Evolutionary conservation across 2,888 invertebrate species (phyloP).

Genomic region (Rhyacophila evoluta): DNA sequence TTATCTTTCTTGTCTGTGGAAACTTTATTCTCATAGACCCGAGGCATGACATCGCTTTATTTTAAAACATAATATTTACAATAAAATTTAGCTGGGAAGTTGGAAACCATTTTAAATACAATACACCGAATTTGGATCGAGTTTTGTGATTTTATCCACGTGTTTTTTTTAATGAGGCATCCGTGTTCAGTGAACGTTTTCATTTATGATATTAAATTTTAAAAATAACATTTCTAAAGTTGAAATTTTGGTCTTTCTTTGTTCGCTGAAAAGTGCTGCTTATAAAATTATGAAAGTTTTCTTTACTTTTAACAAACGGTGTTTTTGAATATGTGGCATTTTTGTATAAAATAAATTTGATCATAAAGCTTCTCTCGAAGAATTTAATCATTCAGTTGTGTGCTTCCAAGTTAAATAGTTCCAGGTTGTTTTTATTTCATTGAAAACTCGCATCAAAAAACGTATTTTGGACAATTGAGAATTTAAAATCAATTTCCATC

Average conservation of each 20-base stretch:
- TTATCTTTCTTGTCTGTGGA: not conserved
- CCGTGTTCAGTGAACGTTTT: not conserved
- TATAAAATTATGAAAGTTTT: slow-evolving; percentile 6
- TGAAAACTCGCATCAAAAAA: too few species aligned
- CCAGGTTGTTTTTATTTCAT: too few species aligned
- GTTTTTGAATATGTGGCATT: too few species aligned
- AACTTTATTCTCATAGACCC: not conserved
- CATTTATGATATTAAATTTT: not conserved
- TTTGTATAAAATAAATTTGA: too few species aligned
- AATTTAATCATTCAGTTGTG: too few species aligned
- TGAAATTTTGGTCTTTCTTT: not conserved
- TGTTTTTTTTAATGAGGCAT: not conserved
- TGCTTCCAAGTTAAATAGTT: too few species aligned
- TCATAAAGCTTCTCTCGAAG: too few species aligned
- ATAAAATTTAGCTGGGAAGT: not conserved
- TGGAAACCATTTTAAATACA: not conserved
- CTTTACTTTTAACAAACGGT: not conserved
- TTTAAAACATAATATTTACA: not conserved
- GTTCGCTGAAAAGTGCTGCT: not conserved
- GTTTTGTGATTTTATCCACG: not conserved
- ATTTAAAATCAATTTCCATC: too few species aligned
- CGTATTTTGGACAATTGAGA: too few species aligned
- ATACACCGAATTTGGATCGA: not conserved
- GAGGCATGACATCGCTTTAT: not conserved
- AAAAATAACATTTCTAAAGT: not conserved